These are phyloP conservation scores for Drosophila sechellia DNA, from an alignment of 1,140 invertebrate genomes.

Conservation along the genomic window DNA sequence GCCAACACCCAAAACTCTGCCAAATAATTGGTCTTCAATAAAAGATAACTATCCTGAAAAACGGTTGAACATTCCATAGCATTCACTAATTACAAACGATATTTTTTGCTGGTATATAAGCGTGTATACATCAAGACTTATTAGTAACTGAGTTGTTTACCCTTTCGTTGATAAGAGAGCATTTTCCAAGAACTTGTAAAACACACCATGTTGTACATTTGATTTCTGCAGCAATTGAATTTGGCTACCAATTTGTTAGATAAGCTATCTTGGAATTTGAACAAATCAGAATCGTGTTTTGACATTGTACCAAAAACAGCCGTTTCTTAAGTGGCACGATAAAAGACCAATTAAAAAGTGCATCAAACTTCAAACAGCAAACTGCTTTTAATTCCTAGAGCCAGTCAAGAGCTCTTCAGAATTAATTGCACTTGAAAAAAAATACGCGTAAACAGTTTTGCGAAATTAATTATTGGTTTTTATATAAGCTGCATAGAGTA, in stretches of 20 bases:
- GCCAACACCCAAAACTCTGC: too few relatives aligned
- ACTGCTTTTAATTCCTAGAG: background rate
- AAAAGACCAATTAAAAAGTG: background rate
- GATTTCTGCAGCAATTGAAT: background rate
- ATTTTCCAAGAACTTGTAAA: background rate
- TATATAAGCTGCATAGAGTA: too few relatives aligned
- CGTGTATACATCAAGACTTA: too few relatives aligned
- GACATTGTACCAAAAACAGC: constrained; percentile 1
- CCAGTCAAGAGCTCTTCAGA: background rate
- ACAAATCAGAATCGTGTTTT: constrained; percentile 11
- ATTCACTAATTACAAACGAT: background rate
- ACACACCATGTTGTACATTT: background rate
- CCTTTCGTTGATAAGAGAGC: background rate
- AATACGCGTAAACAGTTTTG: background rate
- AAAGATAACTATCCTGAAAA: too few relatives aligned
- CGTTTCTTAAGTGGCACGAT: background rate
- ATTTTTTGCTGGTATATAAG: background rate
- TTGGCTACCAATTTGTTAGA: constrained; percentile 16
- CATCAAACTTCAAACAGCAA: too few relatives aligned
- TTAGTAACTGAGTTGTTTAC: background rate
- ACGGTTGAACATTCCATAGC: too few relatives aligned
- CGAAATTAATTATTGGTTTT: too few relatives aligned
- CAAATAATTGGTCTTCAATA: too few relatives aligned
- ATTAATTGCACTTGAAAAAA: background rate
- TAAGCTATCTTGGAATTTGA: constrained; percentile 4